Percentiles rank a stretch among this genome's conserved stretches.
Conservation (phyloP, 2,888 invertebrate species). For the Orthosia gothica region DNA sequence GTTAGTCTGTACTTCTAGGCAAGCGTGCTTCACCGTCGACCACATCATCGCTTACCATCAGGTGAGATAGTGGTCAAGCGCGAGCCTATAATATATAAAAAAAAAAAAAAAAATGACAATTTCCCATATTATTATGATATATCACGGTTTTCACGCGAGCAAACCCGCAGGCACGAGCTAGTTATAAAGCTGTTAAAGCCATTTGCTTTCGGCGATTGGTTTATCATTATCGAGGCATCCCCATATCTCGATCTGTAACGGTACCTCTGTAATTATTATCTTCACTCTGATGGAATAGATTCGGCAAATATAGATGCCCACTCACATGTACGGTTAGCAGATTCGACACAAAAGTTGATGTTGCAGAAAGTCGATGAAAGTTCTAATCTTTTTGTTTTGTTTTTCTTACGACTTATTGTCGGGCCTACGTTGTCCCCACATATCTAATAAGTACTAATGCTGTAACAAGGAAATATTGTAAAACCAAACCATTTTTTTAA, state of each 20-base stretch:
- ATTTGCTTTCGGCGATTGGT: conserved; percentile 53
- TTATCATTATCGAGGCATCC: conserved; percentile 46
- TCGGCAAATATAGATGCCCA: conserved; percentile 89
- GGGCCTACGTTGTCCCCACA: no score
- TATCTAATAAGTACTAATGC: no score
- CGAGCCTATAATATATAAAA: no score
- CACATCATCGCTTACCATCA: no score
- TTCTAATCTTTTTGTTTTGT: no score
- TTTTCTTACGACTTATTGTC: no score
- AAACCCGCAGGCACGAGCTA: conserved; percentile 8
- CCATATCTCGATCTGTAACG: conserved; percentile 86
- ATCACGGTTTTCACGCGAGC: not conserved
- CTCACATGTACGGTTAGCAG: conserved; percentile 74
- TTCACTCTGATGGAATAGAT: conserved; percentile 88
- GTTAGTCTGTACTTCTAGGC: no score
- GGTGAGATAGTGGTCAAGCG: no score
- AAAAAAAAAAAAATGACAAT: no score
- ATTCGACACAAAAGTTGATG: not conserved
- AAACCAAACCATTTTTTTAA: no score
- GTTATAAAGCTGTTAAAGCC: conserved; percentile 59
- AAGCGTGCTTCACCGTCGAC: no score
- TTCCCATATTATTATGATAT: not conserved
- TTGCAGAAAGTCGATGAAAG: not conserved
- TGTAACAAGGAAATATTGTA: no score
- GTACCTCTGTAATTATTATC: conserved; percentile 89